phyloP scores from a whole-genome alignment of 2,113 vertebrate genomes.

The Stegastes partitus region DNA sequence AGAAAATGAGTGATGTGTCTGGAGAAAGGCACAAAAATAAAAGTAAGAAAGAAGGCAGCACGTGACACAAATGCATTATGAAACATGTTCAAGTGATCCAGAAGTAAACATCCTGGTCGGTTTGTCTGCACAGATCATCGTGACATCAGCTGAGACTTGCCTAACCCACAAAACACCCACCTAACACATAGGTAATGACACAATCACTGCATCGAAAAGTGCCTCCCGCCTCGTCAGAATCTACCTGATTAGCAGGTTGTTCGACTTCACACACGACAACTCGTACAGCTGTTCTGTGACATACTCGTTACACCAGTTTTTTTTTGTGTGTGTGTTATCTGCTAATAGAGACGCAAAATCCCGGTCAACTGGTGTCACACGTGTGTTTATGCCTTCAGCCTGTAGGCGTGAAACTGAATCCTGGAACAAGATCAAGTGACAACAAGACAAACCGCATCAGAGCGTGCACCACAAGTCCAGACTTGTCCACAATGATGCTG shows the following conservation, averaged over 20 bases:
- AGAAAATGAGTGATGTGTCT: not conserved
- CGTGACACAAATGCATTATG: conserved; percentile 7
- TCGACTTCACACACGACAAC: conserved; percentile 19
- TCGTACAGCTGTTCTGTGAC: conserved; percentile 47
- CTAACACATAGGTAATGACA: not conserved
- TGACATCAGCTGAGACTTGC: conserved; percentile 44
- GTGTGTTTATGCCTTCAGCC: not conserved
- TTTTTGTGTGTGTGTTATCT: not conserved
- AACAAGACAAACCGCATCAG: conserved; percentile 23
- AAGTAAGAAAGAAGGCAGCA: not conserved
- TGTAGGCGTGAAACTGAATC: not conserved
- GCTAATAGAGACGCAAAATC: not conserved
- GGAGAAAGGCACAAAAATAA: not conserved
- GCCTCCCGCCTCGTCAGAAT: conserved; percentile 32
- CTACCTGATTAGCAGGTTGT: conserved; percentile 60
- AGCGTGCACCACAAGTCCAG: conserved; percentile 16
- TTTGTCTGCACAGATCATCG: conserved; percentile 30
- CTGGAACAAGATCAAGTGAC: not conserved
- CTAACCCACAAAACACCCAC: conserved; percentile 8
- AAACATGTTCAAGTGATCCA: conserved; percentile 15
- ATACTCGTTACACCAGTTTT: conserved; percentile 20
- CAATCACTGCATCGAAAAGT: not conserved
- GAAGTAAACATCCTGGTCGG: conserved; percentile 25
- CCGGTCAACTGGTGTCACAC: conserved; percentile 1
- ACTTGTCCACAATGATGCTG: conserved; percentile 24